These are phyloP conservation scores for Cephus sareptanus DNA, from an alignment of 2,888 invertebrate species.

Conservation along the genomic window DNA sequence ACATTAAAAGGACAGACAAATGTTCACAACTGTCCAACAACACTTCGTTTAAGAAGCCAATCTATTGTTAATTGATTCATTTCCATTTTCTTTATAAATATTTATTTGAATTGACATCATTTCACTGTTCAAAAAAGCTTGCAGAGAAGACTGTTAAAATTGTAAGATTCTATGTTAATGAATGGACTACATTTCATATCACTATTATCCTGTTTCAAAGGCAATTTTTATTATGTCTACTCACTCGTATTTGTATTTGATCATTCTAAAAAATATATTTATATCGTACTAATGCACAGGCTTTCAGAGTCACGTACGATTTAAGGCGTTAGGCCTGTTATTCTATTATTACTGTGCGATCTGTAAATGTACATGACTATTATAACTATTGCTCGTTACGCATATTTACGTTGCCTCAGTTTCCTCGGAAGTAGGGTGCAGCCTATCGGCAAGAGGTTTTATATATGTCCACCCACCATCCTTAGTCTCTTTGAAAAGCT, in stretches of 20 bases:
- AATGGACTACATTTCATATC: background rate
- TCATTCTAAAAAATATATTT: background rate
- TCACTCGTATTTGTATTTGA: background rate
- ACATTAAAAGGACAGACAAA: background rate
- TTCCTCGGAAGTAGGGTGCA: slow-evolving; percentile 42
- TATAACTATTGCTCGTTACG: slow-evolving; percentile 23
- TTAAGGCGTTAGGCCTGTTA: background rate
- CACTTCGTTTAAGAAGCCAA: background rate
- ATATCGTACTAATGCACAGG: background rate
- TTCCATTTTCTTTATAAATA: background rate
- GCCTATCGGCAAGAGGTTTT: slow-evolving; percentile 68
- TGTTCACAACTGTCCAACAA: background rate
- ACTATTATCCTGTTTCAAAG: background rate
- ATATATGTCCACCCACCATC: slow-evolving; percentile 75
- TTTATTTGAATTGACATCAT: background rate
- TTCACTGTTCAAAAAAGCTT: background rate
- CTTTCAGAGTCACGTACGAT: slow-evolving; percentile 6
- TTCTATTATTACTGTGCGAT: slow-evolving; percentile 6
- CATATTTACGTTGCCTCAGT: slow-evolving; percentile 24
- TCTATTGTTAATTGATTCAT: background rate
- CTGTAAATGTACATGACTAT: slow-evolving; percentile 27
- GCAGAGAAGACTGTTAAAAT: background rate
- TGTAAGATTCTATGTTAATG: background rate
- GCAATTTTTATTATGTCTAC: background rate
- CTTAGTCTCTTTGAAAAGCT: slow-evolving; percentile 78